Base-by-base conservation (phyloP, 2,888 invertebrate genomes). In the Caenorhabditis virilis region DNA sequence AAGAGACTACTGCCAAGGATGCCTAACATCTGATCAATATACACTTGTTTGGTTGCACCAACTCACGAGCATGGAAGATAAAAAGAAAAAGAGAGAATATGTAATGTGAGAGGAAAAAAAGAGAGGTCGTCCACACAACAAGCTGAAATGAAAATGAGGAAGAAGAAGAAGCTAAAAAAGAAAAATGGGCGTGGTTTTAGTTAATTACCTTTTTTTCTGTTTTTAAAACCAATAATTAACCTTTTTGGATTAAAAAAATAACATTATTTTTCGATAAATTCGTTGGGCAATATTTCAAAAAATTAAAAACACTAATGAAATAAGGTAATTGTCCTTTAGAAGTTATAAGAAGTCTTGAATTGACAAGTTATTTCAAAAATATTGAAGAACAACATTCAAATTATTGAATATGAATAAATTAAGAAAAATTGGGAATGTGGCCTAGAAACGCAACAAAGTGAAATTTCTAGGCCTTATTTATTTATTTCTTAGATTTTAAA, bases 141-240 rank as follows among this genome's bases (percentile, higher is more conserved):
- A n/a, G n/a, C n/a, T n/a, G n/a, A n/a, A 38, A 13, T 42, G 48
- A 25, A 43, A 49, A 13, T 26, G 41, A 39, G 47, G n/a, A 22
- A 41, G 36, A 33, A 22, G n/a, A 25, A 22, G 45, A 45, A 45
- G 26, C 22, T 23, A 45, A 26, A 20, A 18, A 15, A 46, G 30
- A 33, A 20, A 30, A 18, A 30, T 16, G n/a, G n/a, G n/a, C n/a
- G n/a, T n/a, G n/a, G n/a, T n/a, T n/a, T n/a, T n/a, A 9, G 6
- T 30, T 30, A 30, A 30, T 9, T 30, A 9, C 30, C 6, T 30
- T 30, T 30, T 30, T 30, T 30, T 30, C 13, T 30, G 6, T 30
- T 30, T 30, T 6, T 6, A 30, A 30, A 30, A 6, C 30, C 30
- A 30, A 18, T 18, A 13, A 41, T 41, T 41, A 13, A 41, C 6